A percentile compares a stretch with the other conserved stretches of the same genome.
These are phyloP conservation scores for Holotrichia oblita DNA, from an alignment of 1,140 invertebrate genomes.

Conservation along the genomic window DNA sequence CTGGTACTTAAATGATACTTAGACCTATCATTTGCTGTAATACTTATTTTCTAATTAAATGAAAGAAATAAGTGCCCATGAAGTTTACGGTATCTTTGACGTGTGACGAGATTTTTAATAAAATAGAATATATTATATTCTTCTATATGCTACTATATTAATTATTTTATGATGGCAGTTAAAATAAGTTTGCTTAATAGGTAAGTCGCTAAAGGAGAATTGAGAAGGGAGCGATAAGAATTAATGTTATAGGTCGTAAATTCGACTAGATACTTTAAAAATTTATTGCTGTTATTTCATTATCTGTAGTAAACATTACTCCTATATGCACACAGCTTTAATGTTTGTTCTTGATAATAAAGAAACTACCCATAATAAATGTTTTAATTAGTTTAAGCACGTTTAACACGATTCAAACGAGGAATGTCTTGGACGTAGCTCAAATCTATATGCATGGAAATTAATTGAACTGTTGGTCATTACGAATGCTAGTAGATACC, in stretches of 20 bases:
- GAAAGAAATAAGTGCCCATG: not conserved
- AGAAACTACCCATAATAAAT: slow-evolving; percentile 10
- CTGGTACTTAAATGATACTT: not conserved
- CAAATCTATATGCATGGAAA: not conserved
- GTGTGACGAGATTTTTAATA: not conserved
- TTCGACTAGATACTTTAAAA: not conserved
- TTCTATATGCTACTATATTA: not conserved
- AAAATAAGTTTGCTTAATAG: not conserved
- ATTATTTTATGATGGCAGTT: not conserved
- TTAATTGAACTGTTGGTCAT: not conserved
- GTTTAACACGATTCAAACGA: not conserved
- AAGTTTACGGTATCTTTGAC: not conserved
- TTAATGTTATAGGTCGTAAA: not conserved
- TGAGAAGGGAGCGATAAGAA: not conserved
- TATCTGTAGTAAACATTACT: slow-evolving; percentile 10
- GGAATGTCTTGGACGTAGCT: not conserved
- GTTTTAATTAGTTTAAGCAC: not conserved
- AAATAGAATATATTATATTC: not conserved
- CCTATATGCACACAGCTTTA: not conserved
- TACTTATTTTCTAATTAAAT: not conserved
- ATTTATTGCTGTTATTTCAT: not conserved
- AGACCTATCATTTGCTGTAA: not conserved
- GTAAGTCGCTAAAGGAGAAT: not conserved
- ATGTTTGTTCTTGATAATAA: not conserved
- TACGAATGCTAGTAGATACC: not conserved